Conservation (phyloP, 2,888 invertebrate species). For the Latheticus oryzae region DNA sequence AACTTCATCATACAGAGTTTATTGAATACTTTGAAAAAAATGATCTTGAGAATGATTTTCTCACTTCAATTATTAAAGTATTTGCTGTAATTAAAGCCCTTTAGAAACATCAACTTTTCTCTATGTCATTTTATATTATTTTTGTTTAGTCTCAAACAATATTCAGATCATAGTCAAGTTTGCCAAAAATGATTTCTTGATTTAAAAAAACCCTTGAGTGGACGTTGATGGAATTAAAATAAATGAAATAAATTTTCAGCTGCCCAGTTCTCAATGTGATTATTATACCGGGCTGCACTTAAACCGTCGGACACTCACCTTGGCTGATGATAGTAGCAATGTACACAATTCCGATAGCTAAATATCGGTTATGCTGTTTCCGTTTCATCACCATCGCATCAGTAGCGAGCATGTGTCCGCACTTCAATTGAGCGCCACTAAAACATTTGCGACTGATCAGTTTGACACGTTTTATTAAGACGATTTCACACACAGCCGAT, state of each 20-base stretch:
- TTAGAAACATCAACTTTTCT: no score
- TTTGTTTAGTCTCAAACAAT: no score
- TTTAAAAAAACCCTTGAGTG: no score
- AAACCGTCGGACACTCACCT: conserved; percentile 63
- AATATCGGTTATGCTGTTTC: conserved; percentile 63
- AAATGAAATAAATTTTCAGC: no score
- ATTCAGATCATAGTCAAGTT: no score
- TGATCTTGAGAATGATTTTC: no score
- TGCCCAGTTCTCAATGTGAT: conserved; percentile 56
- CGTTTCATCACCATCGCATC: conserved; percentile 53
- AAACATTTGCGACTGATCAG: conserved; percentile 31
- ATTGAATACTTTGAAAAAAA: no score
- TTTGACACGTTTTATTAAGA: conserved; percentile 12
- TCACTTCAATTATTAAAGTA: no score
- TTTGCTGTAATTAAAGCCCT: no score
- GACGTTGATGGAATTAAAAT: conserved; percentile 18
- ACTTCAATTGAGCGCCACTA: conserved; percentile 25
- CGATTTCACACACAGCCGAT: conserved; percentile 23
- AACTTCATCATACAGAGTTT: no score
- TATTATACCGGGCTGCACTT: conserved; percentile 56
- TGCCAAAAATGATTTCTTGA: no score
- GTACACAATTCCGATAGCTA: conserved; percentile 71
- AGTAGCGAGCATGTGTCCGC: conserved; percentile 17
- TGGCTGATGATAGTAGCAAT: conserved; percentile 73
- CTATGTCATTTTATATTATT: no score